Percentiles rank a stretch among this genome's conserved stretches.
These are phyloP conservation scores for Fundulus diaphanus DNA, from an alignment of 2,797 vertebrate species.

Conservation along the genomic window DNA sequence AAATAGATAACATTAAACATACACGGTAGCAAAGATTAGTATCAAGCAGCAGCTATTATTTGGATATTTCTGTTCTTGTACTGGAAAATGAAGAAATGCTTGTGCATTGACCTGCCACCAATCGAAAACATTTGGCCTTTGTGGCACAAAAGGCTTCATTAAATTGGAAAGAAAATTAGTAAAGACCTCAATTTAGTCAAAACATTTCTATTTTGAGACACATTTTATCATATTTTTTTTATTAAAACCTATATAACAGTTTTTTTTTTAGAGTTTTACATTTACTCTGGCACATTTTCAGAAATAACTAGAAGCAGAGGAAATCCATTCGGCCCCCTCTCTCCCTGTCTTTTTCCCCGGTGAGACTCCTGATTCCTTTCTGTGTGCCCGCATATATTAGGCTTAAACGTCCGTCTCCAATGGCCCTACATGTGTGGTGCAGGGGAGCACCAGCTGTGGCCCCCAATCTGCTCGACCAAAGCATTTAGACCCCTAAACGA, in stretches of 20 bases:
- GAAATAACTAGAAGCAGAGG: background rate
- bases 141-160: background rate
- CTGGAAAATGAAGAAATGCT: background rate
- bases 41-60: background rate
- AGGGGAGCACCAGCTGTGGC: constrained; percentile 72
- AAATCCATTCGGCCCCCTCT: constrained; percentile 35
- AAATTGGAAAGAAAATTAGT: background rate
- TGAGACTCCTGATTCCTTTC: constrained; percentile 42
- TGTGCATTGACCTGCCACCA: background rate
- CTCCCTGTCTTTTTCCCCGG: background rate
- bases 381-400: constrained; percentile 67
- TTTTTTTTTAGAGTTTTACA: background rate
- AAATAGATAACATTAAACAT: background rate
- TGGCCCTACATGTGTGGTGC: constrained; percentile 56
- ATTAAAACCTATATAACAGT: background rate
- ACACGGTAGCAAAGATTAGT: too few relatives aligned
- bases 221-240: background rate
- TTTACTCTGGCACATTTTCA: background rate
- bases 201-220: background rate
- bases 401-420: constrained; percentile 57
- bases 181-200: background rate
- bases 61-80: background rate
- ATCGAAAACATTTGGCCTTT: background rate
- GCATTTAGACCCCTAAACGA: constrained; percentile 34
- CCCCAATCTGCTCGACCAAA: constrained; percentile 67